Percentiles rank a stretch among this genome's conserved stretches.
phyloP scores from a whole-genome alignment of 2,888 invertebrate species.

The Noctua janthe region DNA sequence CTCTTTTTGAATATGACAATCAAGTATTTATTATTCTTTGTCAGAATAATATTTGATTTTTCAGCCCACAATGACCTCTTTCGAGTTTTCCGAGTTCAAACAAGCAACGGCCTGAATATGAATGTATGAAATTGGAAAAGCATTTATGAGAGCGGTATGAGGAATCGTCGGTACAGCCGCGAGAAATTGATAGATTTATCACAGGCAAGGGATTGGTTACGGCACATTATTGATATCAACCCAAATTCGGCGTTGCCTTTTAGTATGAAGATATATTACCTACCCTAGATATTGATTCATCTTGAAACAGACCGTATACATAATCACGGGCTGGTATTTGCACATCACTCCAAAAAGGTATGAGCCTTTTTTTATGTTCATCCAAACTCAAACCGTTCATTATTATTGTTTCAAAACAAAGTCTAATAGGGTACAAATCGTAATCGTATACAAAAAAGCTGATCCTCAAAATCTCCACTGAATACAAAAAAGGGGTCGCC shows the following conservation, averaged over 20 bases:
- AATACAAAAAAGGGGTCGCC: slow-evolving; percentile 12
- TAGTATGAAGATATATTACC: slow-evolving; percentile 50
- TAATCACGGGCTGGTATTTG: slow-evolving; percentile 42
- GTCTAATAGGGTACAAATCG: slow-evolving; percentile 40
- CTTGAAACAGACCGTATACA: slow-evolving; percentile 20
- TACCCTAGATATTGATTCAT: slow-evolving; percentile 41
- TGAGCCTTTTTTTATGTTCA: slow-evolving; percentile 17
- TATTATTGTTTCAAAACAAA: slow-evolving; percentile 27
- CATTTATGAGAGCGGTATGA: slow-evolving; percentile 49
- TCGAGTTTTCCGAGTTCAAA: slow-evolving; percentile 43
- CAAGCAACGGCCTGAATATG: slow-evolving; percentile 47
- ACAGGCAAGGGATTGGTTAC: slow-evolving; percentile 58
- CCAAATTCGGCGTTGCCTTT: slow-evolving; percentile 43
- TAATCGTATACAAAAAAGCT: slow-evolving; percentile 34
- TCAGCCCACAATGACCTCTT: slow-evolving; percentile 24
- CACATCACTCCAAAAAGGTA: slow-evolving; percentile 27
- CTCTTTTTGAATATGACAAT: neutral
- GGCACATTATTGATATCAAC: slow-evolving; percentile 60
- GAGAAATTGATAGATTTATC: slow-evolving; percentile 66
- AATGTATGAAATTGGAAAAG: slow-evolving; percentile 53
- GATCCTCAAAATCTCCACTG: slow-evolving; percentile 20
- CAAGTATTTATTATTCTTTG: slow-evolving; percentile 12
- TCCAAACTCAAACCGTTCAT: slow-evolving; percentile 5
- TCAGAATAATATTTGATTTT: slow-evolving; percentile 14
- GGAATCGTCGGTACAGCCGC: slow-evolving; percentile 49